Percentiles rank a stretch among this genome's conserved stretches.
Conservation (phyloP, 23 tunicate species). For the Trididemnum miniatum region DNA sequence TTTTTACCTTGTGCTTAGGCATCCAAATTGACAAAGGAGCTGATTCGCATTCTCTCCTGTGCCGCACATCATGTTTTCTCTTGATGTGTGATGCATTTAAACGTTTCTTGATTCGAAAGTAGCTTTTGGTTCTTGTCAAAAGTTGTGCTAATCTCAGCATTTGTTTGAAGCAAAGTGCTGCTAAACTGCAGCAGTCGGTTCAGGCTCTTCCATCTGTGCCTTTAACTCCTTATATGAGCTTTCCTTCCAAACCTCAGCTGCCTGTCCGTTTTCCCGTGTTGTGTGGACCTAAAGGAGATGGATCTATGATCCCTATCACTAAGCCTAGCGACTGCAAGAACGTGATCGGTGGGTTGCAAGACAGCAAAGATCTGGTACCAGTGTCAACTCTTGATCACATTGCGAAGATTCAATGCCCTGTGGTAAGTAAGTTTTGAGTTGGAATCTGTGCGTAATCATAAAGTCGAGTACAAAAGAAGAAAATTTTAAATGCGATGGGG, state of each 20-base stretch:
- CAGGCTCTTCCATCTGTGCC: conserved; percentile 2
- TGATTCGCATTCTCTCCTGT: no score
- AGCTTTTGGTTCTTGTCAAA: no score
- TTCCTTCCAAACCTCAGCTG: neutral
- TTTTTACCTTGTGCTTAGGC: no score
- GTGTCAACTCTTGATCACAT: conserved; percentile 79
- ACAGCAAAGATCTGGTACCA: conserved; percentile 55
- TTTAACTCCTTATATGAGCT: neutral
- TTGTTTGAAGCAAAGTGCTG: conserved; percentile 43
- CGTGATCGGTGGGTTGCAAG: neutral
- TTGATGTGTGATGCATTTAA: no score
- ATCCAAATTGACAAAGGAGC: no score
- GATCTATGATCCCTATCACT: conserved; percentile 5
- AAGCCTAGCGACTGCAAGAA: conserved; percentile 11
- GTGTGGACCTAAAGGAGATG: conserved; percentile 21
- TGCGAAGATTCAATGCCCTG: conserved; percentile 85
- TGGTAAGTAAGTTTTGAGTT: conserved; percentile 66
- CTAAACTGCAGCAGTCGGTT: conserved; percentile 38
- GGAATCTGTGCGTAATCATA: no score
- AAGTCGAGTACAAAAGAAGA: no score
- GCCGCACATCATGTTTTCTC: no score
- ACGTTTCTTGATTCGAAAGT: no score
- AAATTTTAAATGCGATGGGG: no score
- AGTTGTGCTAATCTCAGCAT: no score
- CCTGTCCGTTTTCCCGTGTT: neutral